Evolutionary conservation across 1,140 invertebrate species (phyloP).

Genomic region (Ooceraea biroi): DNA sequence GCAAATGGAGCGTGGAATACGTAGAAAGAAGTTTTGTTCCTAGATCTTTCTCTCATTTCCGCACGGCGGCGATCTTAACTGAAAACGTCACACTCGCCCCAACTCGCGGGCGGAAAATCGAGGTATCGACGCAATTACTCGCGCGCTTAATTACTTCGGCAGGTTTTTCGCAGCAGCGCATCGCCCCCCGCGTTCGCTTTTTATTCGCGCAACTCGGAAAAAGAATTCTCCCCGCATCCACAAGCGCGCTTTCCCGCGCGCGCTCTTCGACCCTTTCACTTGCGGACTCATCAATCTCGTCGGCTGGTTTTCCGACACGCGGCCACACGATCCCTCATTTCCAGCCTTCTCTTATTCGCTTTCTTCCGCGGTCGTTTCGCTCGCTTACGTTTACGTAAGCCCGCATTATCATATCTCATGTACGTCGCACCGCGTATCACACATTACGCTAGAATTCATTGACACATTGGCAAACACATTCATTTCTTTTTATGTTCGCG

Average conservation of each 20-base stretch:
- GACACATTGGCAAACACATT: conserved; percentile 16
- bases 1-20: background rate
- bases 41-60: background rate
- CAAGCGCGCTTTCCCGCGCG: conserved; percentile 64
- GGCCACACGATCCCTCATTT: conserved; percentile 68
- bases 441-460: conserved; percentile 34
- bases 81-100: conserved; percentile 12
- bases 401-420: conserved; percentile 67
- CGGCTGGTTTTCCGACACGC: conserved; percentile 63
- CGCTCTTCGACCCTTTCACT: conserved; percentile 69
- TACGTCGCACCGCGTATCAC: conserved; percentile 19
- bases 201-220: conserved; percentile 52
- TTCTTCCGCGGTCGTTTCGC: conserved; percentile 67
- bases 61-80: background rate
- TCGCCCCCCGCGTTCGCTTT: conserved; percentile 48
- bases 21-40: conserved; percentile 29
- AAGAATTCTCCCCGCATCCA: conserved; percentile 67
- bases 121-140: conserved; percentile 66
- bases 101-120: conserved; percentile 30
- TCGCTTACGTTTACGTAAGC: conserved; percentile 66
- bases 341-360: conserved; percentile 63
- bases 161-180: conserved; percentile 53
- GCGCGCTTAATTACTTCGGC: conserved; percentile 66
- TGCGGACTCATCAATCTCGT: conserved; percentile 73
- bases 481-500: background rate